Conservation (phyloP, 2,797 vertebrate genomes). For the Parauchenoglanis ngamensis region DNA sequence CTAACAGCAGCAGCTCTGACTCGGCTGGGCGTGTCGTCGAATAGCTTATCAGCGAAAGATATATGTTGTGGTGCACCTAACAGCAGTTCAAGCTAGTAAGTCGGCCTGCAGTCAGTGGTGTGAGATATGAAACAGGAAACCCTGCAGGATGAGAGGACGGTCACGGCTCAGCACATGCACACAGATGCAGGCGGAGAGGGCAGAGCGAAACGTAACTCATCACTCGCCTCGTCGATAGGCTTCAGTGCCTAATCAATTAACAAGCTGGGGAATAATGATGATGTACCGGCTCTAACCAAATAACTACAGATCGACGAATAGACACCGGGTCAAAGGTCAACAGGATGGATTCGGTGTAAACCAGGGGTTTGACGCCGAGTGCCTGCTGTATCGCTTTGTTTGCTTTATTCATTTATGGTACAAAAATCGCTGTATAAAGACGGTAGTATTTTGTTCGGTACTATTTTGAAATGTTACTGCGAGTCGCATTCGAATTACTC, state of each 20-base stretch:
- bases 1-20: slow-evolving; percentile 21
- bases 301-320: background rate
- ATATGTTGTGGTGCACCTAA: background rate
- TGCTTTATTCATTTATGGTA: background rate
- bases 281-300: background rate
- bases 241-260: slow-evolving; percentile 61
- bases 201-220: slow-evolving; percentile 39
- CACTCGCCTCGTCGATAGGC: slow-evolving; percentile 57
- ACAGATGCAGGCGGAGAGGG: slow-evolving; percentile 46
- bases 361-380: background rate
- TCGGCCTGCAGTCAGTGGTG: background rate
- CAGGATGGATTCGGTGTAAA: background rate
- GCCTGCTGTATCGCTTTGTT: background rate
- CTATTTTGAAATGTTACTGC: background rate
- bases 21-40: slow-evolving; percentile 17
- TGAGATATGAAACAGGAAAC: slow-evolving; percentile 43
- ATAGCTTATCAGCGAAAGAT: slow-evolving; percentile 8
- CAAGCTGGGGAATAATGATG: slow-evolving; percentile 51
- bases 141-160: slow-evolving; percentile 40
- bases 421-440: background rate
- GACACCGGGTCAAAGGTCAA: slow-evolving; percentile 23
- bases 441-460: no score
- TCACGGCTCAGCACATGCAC: slow-evolving; percentile 47
- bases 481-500: background rate
- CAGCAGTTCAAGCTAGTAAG: background rate